These are phyloP conservation scores for Cladorhizidae sp. DNA, from an alignment of 37 sponge, comb jelly and placozoan species.

Conservation along the genomic window DNA sequence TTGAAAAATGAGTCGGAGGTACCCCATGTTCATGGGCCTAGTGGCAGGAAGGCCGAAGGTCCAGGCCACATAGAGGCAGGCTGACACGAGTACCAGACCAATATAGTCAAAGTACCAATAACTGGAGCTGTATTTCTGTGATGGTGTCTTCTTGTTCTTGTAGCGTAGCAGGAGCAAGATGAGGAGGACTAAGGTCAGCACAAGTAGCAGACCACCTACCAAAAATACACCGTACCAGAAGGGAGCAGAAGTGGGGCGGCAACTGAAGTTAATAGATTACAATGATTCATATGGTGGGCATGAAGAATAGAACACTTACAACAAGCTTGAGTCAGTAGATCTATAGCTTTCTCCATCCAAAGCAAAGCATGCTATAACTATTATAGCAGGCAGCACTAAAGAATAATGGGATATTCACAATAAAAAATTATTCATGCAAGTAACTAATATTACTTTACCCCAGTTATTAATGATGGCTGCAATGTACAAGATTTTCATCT, in stretches of 20 bases:
- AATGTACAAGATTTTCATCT: not conserved
- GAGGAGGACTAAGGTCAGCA: conserved; percentile 1
- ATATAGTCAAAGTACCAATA: not conserved
- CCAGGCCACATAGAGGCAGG: conserved; percentile 26
- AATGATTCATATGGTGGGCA: not conserved
- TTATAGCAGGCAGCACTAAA: conserved; percentile 20
- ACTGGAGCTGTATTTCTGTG: not conserved
- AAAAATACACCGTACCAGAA: conserved; percentile 28
- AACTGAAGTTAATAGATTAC: not conserved
- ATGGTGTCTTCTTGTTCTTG: not conserved
- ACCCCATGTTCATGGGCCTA: not conserved
- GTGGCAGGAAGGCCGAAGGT: conserved; percentile 36
- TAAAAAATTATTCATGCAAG: not conserved
- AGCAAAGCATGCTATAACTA: not conserved
- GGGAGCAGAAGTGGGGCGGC: conserved; percentile 12
- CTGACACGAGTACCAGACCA: not conserved
- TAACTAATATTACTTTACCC: too few relatives aligned
- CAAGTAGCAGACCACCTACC: not conserved
- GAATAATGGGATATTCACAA: not conserved
- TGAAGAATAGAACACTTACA: conserved; percentile 11
- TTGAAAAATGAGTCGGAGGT: conserved; percentile 5
- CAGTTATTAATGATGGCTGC: conserved; percentile 1
- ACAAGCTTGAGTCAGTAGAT: not conserved
- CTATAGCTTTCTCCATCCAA: not conserved
- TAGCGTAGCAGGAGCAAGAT: not conserved